Percentiles rank a stretch among this genome's conserved stretches.
Conservation (phyloP, 2,797 vertebrate species). For the Danio albolineatus region DNA sequence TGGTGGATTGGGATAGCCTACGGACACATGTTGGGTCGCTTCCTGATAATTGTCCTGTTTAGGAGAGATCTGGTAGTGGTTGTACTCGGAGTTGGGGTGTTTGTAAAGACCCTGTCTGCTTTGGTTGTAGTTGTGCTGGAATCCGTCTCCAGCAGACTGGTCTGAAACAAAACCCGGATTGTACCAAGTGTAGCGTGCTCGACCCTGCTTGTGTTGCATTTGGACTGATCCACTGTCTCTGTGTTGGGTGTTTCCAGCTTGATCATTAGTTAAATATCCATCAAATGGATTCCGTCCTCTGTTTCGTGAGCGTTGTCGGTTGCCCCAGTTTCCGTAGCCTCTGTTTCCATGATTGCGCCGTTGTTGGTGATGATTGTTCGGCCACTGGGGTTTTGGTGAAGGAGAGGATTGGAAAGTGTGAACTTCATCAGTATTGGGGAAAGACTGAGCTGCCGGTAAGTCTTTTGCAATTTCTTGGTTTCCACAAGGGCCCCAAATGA, state of each 20-base stretch:
- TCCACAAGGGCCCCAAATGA: slow-evolving; percentile 79
- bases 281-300: slow-evolving; percentile 83
- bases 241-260: neutral
- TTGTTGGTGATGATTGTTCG: slow-evolving; percentile 46
- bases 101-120: slow-evolving; percentile 58
- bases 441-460: neutral
- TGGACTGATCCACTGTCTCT: neutral
- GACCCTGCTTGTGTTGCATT: slow-evolving; percentile 32
- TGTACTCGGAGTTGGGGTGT: slow-evolving; percentile 40
- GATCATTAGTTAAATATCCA: slow-evolving; percentile 53
- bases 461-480: slow-evolving; percentile 61
- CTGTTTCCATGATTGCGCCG: slow-evolving; percentile 55
- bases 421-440: slow-evolving; percentile 44
- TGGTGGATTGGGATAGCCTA: slow-evolving; percentile 7
- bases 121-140: slow-evolving; percentile 68
- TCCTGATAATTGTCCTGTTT: slow-evolving; percentile 32
- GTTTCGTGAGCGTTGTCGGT: slow-evolving; percentile 66
- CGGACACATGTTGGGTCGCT: slow-evolving; percentile 9
- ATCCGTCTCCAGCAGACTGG: slow-evolving; percentile 11
- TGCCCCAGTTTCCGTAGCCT: slow-evolving; percentile 64
- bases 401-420: slow-evolving; percentile 58
- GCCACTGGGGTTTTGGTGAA: slow-evolving; percentile 47
- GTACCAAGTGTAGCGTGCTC: slow-evolving; percentile 61
- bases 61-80: slow-evolving; percentile 40
- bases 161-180: slow-evolving; percentile 32